A percentile compares a stretch with the other conserved stretches of the same genome.
Evolutionary conservation across 2,113 vertebrate genomes (phyloP).

Genomic region (Pluvialis apricaria): DNA sequence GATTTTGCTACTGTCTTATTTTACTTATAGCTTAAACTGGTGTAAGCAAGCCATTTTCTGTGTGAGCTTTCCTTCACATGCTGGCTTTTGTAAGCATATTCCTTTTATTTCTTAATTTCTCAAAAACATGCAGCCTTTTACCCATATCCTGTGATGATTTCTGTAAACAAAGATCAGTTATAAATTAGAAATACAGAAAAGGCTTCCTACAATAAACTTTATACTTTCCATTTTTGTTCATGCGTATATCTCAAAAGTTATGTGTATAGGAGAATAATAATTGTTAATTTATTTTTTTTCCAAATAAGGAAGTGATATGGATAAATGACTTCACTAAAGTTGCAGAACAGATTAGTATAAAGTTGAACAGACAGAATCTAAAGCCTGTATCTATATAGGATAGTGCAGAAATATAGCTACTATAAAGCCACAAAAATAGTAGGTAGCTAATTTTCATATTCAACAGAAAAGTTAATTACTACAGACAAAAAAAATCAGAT

Average conservation of each 20-base stretch:
- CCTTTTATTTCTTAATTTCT: not conserved
- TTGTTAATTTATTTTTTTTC: not conserved
- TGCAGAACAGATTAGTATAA: not conserved
- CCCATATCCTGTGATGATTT: not conserved
- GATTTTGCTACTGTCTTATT: not conserved
- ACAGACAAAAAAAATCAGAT: not conserved
- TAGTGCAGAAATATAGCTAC: not conserved
- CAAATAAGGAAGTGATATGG: not conserved
- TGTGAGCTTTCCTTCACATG: not conserved
- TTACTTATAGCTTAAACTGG: not conserved
- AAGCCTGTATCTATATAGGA: not conserved
- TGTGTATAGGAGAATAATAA: not conserved
- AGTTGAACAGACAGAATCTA: not conserved
- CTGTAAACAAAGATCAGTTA: not conserved
- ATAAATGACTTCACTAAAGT: not conserved
- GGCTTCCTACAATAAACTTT: not conserved
- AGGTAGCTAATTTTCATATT: not conserved
- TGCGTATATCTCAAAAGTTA: not conserved
- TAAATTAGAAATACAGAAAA: not conserved
- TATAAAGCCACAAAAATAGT: not conserved
- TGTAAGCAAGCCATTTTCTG: not conserved
- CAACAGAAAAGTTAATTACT: not conserved
- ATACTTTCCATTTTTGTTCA: not conserved
- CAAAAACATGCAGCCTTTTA: not conserved
- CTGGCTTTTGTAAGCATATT: not conserved